Base-by-base conservation (phyloP, 2,797 vertebrate genomes). In the Catamblyrhynchus diadema region DNA sequence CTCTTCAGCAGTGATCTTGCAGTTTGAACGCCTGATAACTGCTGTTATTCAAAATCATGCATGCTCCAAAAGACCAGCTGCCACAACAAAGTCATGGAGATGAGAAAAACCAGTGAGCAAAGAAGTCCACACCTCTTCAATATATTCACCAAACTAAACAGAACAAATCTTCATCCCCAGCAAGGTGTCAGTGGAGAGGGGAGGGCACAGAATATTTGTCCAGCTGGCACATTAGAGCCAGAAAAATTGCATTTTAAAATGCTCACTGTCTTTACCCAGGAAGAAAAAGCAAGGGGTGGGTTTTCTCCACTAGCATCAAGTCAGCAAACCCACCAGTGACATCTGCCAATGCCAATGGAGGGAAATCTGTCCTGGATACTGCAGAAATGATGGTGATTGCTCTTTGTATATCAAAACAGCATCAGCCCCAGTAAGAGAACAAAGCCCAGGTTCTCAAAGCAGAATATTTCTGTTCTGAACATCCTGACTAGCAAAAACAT, bases 271-370 rank as follows among this genome's bases (percentile, higher is more conserved):
- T 69, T 60, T 30, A 61, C 21, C 12, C 0, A 11, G 27, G 22
- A 51, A 0, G 2, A 32, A 14, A 42, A 24, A 62, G 5, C 1
- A 3, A 72, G 7, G 12, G 6, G 5, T 50, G 50, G 5, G 11
- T 22, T 84, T 88, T 14, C n/a, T 66, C 18, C 7, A 2, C 37
- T 37, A 42, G 4, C 2, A 2, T 27, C 8, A 8, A 65, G 16
- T 30, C 37, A 19, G 19, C 2, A 41, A 78, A 61, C 8, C 6
- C 54, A 69, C 10, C 20, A n/a, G 39, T 24, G 44, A 47, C 25
- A 47, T 27, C 28, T 81, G 24, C 20, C 61, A 44, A 22, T 12
- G 44, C 20, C 65, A 62, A 1, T 4, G 24, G 37, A 47, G 12
- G 12, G 25, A 12, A 75, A 47, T 69, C 20, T 11, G 1, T 18